Base-by-base conservation (phyloP, 2,888 invertebrate genomes). In the Dolichomitus sp. region DNA sequence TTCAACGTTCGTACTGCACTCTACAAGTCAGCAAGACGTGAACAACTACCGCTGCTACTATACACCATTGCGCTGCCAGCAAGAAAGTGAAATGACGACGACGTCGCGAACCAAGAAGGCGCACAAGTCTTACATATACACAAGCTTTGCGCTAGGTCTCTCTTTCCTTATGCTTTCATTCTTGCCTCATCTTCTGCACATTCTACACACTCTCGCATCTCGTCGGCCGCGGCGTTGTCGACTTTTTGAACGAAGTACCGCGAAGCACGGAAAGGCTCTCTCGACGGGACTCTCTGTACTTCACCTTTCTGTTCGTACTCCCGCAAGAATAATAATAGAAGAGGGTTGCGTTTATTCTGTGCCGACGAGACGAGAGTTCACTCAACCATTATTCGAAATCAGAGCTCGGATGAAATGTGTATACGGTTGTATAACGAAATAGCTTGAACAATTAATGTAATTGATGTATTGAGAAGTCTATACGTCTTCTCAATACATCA, bases 1-100 rank as follows among this genome's bases (percentile, higher is more conserved):
- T 68, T 78, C 73, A 74, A 61, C 77, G 50, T 68, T 63, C 27
- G 27, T 59, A 23, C 52, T 48, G 61, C 48, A 61, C 73, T 59
- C 48, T 19, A 37, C 61, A 19, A 48, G 59, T 61, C 59, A 61
- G 37, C 73, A 27, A 48, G 73, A 73, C 48, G 61, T 48, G 73
- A 61, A 61, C 73, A 48, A 73, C 73, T 59, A 19, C 48, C 37
- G 57, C 42, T 59, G 57, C 19, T 30, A 7, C 17, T 23, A n/a
- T 14, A 48, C 33, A 12, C 57, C 33, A 30, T n/a, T 59, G 57
- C 14, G 7, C 42, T 17, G 57, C 57, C 30, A 30, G 30, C 61
- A 45, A 45, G 61, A 73, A 73, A 73, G 37, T 45, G 37, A 50
- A 48, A 72, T 42, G 45, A 72, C 37, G 37, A 37, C 37, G 33